These are phyloP conservation scores for Oxystoma pomonae DNA, from an alignment of 2,888 invertebrate genomes.

Conservation along the genomic window DNA sequence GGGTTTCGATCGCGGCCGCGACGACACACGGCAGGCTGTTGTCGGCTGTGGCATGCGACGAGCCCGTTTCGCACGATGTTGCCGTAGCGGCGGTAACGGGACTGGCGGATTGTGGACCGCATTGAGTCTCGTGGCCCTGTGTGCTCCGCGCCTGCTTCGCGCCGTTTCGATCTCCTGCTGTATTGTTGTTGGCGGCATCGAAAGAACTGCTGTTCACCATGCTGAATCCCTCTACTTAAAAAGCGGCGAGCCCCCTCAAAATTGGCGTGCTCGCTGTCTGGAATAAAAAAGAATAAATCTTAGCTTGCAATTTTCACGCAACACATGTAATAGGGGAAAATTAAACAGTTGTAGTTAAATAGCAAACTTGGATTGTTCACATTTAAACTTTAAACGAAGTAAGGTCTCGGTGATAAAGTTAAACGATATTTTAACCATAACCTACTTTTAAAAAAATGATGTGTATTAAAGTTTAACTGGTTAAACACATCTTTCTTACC, in stretches of 20 bases:
- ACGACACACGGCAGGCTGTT: slow-evolving; percentile 29
- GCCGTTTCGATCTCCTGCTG: slow-evolving; percentile 36
- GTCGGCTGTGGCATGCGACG: slow-evolving; percentile 31
- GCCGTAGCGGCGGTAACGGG: slow-evolving; percentile 32
- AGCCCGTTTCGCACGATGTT: slow-evolving; percentile 33
- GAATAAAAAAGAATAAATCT: slow-evolving; percentile 8
- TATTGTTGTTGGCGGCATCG: slow-evolving; percentile 31
- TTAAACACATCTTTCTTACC: too few species aligned
- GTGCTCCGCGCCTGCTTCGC: slow-evolving; percentile 31
- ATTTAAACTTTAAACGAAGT: too few species aligned
- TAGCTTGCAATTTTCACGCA: too few species aligned
- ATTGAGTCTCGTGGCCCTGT: slow-evolving; percentile 31
- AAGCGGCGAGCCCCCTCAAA: slow-evolving; percentile 2
- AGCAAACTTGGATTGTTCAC: too few species aligned
- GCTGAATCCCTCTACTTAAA: slow-evolving; percentile 15
- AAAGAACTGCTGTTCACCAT: slow-evolving; percentile 45
- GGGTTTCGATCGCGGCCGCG: slow-evolving; percentile 33
- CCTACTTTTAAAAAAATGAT: too few species aligned
- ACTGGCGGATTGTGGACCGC: slow-evolving; percentile 30
- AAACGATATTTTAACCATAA: too few species aligned
- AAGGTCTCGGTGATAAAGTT: too few species aligned
- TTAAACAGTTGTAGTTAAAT: too few species aligned
- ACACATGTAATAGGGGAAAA: too few species aligned
- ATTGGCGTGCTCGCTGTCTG: slow-evolving; percentile 4
- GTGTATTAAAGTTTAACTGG: too few species aligned